Base-by-base conservation (phyloP, 2,113 vertebrate species). In the Clarias magur region DNA sequence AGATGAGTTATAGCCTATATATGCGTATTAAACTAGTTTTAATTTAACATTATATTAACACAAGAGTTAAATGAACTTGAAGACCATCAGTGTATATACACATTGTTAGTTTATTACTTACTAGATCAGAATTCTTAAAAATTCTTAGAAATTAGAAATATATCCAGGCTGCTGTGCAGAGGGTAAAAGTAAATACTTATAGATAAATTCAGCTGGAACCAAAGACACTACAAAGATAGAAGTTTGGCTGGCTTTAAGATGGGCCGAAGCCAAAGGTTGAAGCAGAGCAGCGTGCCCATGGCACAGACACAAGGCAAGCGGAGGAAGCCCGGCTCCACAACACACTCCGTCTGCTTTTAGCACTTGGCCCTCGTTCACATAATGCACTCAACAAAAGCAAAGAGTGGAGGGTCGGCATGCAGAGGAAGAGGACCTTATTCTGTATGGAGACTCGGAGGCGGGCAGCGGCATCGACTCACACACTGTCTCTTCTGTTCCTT, bases 281-380 rank as follows among this genome's bases (percentile, higher is more conserved):
- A 88, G 76, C 80, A 84, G 68, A 68, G 76, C 84, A 63, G 54
- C 3, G 15, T 67, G 73, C 84, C 89, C 75, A 23, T 86, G 81
- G 76, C 85, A 73, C 80, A 59, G 27, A 62, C 59, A 84, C 87
- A 81, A 72, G 73, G n/a, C 57, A 25, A 86, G 85, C 72, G 56
- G 70, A 90, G 85, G 82, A 86, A 88, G 86, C 87, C 85, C 68
- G 87, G 85, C 89, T 88, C 82, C 75, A 73, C 59, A 86, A 56
- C 67, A 73, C 80, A 78, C 84, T 86, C 75, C 62, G 76, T 88
- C 87, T 90, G 84, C 85, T 88, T 86, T 86, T 90, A 87, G 78
- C 78, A 84, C 89, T 86, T 79, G 70, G 84, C 78, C 88, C 70
- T 87, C 57, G 48, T 80, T 88, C 85, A 82, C 85, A 84, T 81